These are phyloP conservation scores for Melanaphis sacchari DNA, from an alignment of 1,140 invertebrate species.

Conservation along the genomic window DNA sequence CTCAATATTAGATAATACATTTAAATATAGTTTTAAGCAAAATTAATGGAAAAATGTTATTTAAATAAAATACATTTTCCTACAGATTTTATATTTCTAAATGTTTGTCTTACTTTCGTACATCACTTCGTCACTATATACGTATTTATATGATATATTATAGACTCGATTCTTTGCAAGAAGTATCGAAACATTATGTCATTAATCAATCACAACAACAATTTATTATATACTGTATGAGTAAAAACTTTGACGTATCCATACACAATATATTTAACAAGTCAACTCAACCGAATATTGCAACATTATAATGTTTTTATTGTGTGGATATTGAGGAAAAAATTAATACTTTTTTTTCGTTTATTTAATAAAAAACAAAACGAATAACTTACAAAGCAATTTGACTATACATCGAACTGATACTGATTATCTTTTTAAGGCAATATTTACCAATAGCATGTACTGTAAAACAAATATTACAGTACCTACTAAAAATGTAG, in stretches of 20 bases:
- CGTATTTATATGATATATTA: neutral
- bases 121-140: neutral
- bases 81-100: neutral
- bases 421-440: neutral
- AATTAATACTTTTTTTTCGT: neutral
- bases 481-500: neutral
- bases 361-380: constrained; percentile 15
- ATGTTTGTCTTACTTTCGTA: neutral
- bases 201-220: constrained; percentile 23
- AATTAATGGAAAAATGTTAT: neutral
- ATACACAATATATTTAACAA: neutral
- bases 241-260: constrained; percentile 29
- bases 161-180: neutral
- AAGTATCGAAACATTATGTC: neutral
- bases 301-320: neutral
- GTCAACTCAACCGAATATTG: neutral
- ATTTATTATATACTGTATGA: neutral
- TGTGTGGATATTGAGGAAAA: neutral
- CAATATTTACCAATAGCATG: neutral
- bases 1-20: neutral
- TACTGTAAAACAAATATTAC: neutral
- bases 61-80: neutral
- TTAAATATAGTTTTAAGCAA: neutral
- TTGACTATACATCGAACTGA: neutral
- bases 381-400: neutral